Evolutionary conservation across 2,113 vertebrate species (phyloP).

Genomic region (Mormyrus iriodes): DNA sequence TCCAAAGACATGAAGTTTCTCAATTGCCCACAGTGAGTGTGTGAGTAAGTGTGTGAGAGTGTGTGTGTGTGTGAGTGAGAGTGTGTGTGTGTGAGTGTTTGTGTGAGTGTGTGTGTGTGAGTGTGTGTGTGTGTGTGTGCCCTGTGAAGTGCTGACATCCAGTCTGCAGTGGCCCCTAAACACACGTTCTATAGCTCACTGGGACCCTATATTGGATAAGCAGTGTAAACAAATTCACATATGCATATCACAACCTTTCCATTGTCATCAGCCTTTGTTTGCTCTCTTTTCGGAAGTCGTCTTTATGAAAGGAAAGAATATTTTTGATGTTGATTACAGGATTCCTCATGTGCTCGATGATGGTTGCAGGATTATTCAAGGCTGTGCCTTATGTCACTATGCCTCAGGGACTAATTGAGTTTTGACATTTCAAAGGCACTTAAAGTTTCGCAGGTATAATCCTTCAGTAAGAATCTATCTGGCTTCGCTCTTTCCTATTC

Average conservation of each 20-base stretch:
- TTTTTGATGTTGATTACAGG: background rate
- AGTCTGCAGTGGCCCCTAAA: background rate
- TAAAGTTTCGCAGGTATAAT: background rate
- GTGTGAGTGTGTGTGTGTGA: too few species aligned
- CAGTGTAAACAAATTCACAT: background rate
- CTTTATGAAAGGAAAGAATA: background rate
- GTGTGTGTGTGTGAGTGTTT: background rate
- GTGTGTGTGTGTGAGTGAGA: background rate
- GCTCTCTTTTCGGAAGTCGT: background rate
- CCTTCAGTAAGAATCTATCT: background rate
- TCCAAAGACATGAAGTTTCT: slow-evolving; percentile 17
- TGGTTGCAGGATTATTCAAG: background rate
- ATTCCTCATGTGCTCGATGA: background rate
- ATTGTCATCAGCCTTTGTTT: background rate
- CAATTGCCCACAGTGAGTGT: background rate
- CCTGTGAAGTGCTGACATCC: background rate
- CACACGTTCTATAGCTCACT: background rate
- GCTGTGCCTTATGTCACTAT: background rate
- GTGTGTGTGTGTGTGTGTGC: background rate
- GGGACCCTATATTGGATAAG: background rate
- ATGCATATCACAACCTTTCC: background rate
- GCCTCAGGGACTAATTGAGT: background rate
- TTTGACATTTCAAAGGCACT: background rate
- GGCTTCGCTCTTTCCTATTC: background rate
- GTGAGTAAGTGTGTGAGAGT: background rate